Evolutionary conservation across 2,797 vertebrate species (phyloP).

Genomic region (Atherinosoma microstoma): DNA sequence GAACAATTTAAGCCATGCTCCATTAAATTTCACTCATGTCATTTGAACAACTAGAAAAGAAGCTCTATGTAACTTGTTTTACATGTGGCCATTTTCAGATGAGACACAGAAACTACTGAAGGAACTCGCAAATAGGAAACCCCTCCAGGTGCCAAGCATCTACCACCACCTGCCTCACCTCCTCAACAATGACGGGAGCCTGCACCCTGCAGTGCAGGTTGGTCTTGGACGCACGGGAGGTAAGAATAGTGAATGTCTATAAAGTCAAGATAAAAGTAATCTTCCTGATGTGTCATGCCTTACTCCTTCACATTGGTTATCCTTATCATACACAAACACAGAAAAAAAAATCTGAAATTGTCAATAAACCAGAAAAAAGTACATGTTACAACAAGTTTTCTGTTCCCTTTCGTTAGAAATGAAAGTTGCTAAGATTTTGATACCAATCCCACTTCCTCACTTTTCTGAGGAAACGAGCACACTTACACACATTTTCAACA

Average conservation of each 20-base stretch:
- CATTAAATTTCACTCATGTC: conserved; percentile 4
- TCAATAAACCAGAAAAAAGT: conserved; percentile 26
- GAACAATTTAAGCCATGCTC: not conserved
- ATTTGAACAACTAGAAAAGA: not conserved
- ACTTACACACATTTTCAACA: too few relatives aligned
- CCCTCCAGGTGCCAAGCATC: conserved; percentile 98
- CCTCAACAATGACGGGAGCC: conserved; percentile 95
- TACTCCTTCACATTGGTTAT: not conserved
- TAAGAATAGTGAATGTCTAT: conserved; percentile 62
- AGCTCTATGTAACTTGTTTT: not conserved
- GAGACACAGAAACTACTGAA: conserved; percentile 96
- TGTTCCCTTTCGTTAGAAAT: conserved; percentile 5
- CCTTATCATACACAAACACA: conserved; percentile 25
- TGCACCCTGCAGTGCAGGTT: conserved; percentile 95
- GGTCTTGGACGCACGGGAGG: conserved; percentile 95
- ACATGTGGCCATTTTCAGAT: conserved; percentile 79
- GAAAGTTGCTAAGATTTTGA: too few relatives aligned
- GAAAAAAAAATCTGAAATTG: conserved; percentile 22
- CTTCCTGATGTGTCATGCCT: not conserved
- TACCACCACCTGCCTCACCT: conserved; percentile 99
- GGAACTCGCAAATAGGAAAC: conserved; percentile 91
- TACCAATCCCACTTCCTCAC: too few relatives aligned
- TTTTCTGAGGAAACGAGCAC: too few relatives aligned
- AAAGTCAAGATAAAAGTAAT: not conserved
- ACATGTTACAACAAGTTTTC: conserved; percentile 50